Conservation (phyloP, 2,888 invertebrate genomes). For the Euzetes globulus region DNA sequence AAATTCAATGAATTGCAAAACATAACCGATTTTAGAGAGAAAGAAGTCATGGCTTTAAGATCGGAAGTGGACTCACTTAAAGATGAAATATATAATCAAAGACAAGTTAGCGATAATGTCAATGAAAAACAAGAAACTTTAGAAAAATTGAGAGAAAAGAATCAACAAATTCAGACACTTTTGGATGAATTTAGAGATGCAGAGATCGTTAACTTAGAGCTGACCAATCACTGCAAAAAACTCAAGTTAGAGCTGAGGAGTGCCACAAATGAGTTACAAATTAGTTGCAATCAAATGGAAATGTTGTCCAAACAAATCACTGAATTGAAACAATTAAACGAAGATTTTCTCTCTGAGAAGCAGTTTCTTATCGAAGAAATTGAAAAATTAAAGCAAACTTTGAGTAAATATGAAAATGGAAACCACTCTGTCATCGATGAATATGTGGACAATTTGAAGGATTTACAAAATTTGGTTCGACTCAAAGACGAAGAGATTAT, state of each 20-base stretch:
- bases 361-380: background rate
- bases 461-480: background rate
- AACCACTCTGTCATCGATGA: background rate
- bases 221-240: constrained; percentile 33
- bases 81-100: constrained; percentile 28
- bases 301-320: constrained; percentile 23
- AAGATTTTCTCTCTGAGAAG: constrained; percentile 23
- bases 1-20: constrained; percentile 17
- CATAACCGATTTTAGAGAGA: background rate
- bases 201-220: constrained; percentile 32
- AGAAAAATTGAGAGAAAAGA: constrained; percentile 30
- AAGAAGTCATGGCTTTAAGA: constrained; percentile 23
- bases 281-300: constrained; percentile 23
- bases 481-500: constrained; percentile 28
- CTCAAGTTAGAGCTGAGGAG: constrained; percentile 26
- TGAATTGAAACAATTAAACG: constrained; percentile 32
- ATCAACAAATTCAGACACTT: constrained; percentile 35
- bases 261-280: constrained; percentile 17
- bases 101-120: constrained; percentile 18
- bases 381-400: background rate
- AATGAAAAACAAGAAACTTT: constrained; percentile 5
- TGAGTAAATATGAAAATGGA: background rate
- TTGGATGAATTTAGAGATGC: constrained; percentile 32
- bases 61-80: constrained; percentile 24
- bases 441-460: constrained; percentile 18